Evolutionary conservation across 2,888 invertebrate genomes (phyloP), one percentile per base, ranked within the genome.

Genomic region (Drosophila pseudotakahashii): DNA sequence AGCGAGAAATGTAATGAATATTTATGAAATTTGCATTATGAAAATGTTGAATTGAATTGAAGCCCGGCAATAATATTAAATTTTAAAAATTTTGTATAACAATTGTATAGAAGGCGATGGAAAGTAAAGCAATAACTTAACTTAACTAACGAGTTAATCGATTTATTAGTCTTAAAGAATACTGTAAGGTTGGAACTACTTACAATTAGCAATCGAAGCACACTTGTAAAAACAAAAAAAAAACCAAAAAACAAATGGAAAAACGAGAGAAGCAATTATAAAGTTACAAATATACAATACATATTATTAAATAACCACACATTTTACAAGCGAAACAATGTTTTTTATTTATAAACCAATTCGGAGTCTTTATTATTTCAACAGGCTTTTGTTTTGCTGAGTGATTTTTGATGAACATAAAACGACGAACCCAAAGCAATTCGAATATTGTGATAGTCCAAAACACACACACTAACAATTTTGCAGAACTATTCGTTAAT

Each of bases 21-120:
- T 68, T 68, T 69, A 68, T 69, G 55, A 68, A 69, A 67, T 69
- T 68, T 57, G 69, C 66, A 67, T 68, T 66, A 66, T 66, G 54
- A 67, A 45, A 67, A 66, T 54, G 68, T 66, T 66, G 50, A 71
- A 71, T 81, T 84, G 62, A 70, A 82, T 86, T 71, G 77, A 77
- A 62, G 76, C 79, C 87, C 81, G 88, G 85, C 83, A 87, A 84
- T 81, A 84, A 77, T 81, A 88, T 85, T 78, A 48, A 85, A 85
- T 73, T 73, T 66, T 51, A 72, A 66, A 73, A 58, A 73, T 81
- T 87, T 81, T 87, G 79, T 88, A 82, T 79, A 88, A 87, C 87
- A 88, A 82, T 81, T 73, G 82, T 85, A 71, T 64, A 54, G 54
- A 64, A 70, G 50, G 47, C 69, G 70, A 48, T 37, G 75, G 67